Conservation (phyloP, 1,140 invertebrate genomes). For the Thalassaphorura encarpata region DNA sequence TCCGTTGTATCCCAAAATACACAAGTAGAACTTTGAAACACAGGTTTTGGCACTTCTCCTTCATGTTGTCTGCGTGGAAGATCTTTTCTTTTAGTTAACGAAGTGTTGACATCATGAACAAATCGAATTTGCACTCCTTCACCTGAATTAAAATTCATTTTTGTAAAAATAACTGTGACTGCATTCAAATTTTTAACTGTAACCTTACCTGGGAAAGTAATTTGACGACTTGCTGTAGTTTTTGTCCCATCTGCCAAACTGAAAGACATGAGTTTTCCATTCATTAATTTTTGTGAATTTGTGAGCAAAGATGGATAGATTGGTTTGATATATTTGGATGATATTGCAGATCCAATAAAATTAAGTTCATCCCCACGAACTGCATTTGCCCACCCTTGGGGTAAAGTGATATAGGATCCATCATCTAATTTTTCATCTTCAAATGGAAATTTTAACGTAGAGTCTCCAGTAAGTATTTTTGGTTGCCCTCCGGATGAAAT, state of each 20-base stretch:
- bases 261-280: not conserved
- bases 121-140: slow-evolving; percentile 8
- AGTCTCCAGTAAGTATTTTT: not conserved
- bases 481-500: not conserved
- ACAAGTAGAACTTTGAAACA: slow-evolving; percentile 16
- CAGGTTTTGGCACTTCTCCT: slow-evolving; percentile 17
- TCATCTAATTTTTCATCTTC: too few relatives aligned
- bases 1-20: slow-evolving; percentile 19
- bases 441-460: not conserved
- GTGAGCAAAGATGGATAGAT: not conserved
- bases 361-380: not conserved
- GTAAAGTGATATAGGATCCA: slow-evolving; percentile 4
- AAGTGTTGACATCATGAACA: slow-evolving; percentile 12
- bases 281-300: not conserved
- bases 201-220: not conserved
- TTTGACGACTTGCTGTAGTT: not conserved
- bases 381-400: not conserved
- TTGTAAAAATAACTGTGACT: not conserved
- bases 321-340: not conserved
- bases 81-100: not conserved
- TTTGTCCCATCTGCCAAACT: not conserved
- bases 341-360: not conserved
- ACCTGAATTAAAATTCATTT: slow-evolving; percentile 1
- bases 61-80: slow-evolving; percentile 11
- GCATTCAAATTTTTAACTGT: not conserved